phyloP scores from a whole-genome alignment of 2,797 vertebrate genomes.

The Selene dorsalis region DNA sequence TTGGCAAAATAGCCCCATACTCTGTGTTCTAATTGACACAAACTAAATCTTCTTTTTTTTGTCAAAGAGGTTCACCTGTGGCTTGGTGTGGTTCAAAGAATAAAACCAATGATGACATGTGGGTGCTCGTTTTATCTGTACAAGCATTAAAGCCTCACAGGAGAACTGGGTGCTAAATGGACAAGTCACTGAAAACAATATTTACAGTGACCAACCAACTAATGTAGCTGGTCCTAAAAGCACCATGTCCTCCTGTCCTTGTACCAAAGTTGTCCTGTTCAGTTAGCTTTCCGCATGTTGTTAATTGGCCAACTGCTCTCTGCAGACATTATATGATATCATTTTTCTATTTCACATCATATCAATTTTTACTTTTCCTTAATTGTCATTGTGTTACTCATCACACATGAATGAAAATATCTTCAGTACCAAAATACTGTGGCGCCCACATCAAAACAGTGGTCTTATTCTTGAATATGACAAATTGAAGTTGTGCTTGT shows the following conservation, averaged over 20 bases:
- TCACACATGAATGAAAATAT: constrained; percentile 13
- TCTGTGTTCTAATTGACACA: constrained; percentile 38
- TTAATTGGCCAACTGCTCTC: background rate
- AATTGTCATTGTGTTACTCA: background rate
- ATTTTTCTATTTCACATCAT: background rate
- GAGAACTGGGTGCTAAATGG: constrained; percentile 1
- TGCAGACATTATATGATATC: background rate
- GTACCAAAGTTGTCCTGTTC: background rate
- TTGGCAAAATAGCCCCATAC: constrained; percentile 45
- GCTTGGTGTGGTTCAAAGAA: constrained; percentile 73
- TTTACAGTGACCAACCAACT: background rate
- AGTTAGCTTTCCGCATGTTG: background rate
- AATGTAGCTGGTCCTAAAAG: background rate
- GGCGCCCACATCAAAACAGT: constrained; percentile 68
- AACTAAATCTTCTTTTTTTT: constrained; percentile 46
- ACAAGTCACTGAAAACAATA: background rate
- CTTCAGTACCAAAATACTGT: background rate
- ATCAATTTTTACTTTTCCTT: background rate
- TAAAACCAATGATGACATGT: constrained; percentile 77
- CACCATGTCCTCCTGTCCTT: constrained; percentile 4
- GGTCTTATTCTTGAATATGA: constrained; percentile 75
- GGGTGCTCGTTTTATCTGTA: constrained; percentile 39
- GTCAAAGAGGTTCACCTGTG: constrained; percentile 76
- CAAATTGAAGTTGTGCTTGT: constrained; percentile 65
- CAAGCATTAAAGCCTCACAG: constrained; percentile 4